phyloP scores from a whole-genome alignment of 2,888 invertebrate genomes.

The Endomychus coccineus region DNA sequence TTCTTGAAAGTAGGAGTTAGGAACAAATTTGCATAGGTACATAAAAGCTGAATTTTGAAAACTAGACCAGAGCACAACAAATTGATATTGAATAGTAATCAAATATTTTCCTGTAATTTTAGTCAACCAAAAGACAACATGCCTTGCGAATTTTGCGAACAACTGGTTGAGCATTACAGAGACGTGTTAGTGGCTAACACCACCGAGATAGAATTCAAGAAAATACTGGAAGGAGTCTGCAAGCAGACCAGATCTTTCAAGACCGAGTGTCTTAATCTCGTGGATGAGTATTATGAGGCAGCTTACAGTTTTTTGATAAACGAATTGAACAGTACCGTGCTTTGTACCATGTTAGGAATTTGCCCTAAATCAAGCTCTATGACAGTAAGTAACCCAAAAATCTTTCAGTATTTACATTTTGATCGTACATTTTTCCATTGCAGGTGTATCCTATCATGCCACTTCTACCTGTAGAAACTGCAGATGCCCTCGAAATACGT shows the following conservation, averaged over 20 bases:
- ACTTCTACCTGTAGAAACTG: slow-evolving; percentile 49
- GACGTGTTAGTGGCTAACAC: slow-evolving; percentile 79
- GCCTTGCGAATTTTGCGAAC: slow-evolving; percentile 80
- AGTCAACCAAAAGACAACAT: slow-evolving; percentile 48
- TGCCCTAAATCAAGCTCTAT: no score
- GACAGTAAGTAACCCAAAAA: no score
- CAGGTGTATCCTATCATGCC: slow-evolving; percentile 51
- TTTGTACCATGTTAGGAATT: slow-evolving; percentile 65
- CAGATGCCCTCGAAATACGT: slow-evolving; percentile 37
- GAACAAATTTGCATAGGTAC: no score
- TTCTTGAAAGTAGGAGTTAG: no score
- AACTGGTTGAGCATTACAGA: slow-evolving; percentile 69
- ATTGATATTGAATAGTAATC: background rate
- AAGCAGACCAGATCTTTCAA: slow-evolving; percentile 69
- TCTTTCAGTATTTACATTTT: no score
- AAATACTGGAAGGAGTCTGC: slow-evolving; percentile 70
- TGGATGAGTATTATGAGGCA: slow-evolving; percentile 68
- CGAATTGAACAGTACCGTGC: slow-evolving; percentile 59
- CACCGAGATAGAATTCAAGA: slow-evolving; percentile 73
- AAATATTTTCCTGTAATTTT: background rate
- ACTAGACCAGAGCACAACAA: no score
- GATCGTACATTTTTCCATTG: background rate
- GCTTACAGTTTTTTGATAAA: slow-evolving; percentile 64
- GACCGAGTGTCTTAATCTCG: slow-evolving; percentile 65
- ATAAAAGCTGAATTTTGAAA: no score